Evolutionary conservation across 92 coral and sea anemone genomes (phyloP).

Genomic region (Epizoanthus ramosus): DNA sequence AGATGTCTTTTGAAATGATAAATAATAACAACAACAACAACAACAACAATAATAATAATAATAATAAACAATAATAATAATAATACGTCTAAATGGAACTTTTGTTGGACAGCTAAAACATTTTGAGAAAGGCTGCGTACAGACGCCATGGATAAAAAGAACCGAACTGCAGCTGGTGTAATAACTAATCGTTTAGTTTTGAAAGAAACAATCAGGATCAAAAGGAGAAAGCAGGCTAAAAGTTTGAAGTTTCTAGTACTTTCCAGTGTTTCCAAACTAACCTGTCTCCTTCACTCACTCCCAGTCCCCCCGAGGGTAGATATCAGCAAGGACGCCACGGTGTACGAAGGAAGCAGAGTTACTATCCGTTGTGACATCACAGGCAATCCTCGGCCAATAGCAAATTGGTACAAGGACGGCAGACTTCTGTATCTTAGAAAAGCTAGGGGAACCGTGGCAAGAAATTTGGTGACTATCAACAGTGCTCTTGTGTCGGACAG

Average conservation of each 20-base stretch:
- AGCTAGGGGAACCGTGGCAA: slow-evolving; percentile 37
- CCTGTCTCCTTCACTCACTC: not conserved
- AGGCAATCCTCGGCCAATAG: slow-evolving; percentile 86
- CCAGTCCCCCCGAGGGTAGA: slow-evolving; percentile 30
- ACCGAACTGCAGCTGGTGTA: too few relatives aligned
- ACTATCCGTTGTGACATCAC: slow-evolving; percentile 58
- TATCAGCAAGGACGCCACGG: slow-evolving; percentile 37
- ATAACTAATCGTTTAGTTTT: too few relatives aligned
- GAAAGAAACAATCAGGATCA: too few relatives aligned
- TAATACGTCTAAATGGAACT: too few relatives aligned
- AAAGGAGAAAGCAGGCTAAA: not conserved
- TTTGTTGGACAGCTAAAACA: too few relatives aligned
- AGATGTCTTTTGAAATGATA: too few relatives aligned
- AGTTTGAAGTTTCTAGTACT: not conserved
- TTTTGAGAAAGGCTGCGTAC: too few relatives aligned
- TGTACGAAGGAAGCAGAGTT: slow-evolving; percentile 62
- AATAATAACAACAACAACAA: too few relatives aligned
- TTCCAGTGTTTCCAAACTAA: not conserved
- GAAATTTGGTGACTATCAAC: slow-evolving; percentile 52
- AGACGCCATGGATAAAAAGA: too few relatives aligned
- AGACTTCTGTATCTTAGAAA: slow-evolving; percentile 19
- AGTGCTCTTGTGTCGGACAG: slow-evolving; percentile 50
- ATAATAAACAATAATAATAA: too few relatives aligned
- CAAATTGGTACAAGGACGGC: slow-evolving; percentile 81
- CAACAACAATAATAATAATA: too few relatives aligned